Evolutionary conservation across 2,888 invertebrate species (phyloP), one percentile per base, ranked within the genome.

Genomic region (Xestoiulus laeticollis): DNA sequence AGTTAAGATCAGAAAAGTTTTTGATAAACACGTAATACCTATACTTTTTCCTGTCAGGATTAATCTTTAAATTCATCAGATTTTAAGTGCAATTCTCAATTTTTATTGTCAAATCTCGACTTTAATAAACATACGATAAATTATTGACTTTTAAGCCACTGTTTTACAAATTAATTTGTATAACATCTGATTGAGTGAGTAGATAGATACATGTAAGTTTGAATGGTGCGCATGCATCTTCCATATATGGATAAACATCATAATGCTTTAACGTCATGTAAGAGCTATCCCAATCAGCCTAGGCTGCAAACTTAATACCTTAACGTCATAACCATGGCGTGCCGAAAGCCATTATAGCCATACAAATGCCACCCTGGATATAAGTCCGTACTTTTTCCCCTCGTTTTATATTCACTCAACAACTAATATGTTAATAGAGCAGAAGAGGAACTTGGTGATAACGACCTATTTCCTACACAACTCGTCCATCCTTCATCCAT

Each of bases 401-500:
- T 78, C 85, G 43, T 38, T 43, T 85, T 85, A 44, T 33, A 32
- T 85, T 85, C 85, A 85, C 44, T 85, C 44, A 44, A 85, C 43
- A 38, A 44, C 85, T 44, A 85, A 85, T 85, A 85, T 85, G 85
- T 44, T 85, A 85, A 85, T 85, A 44, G 85, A 44, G 38, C 85
- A 5, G 44, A 85, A 85, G 43, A 85, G 85, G 85, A 85, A 85
- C 85, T 85, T 38, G 85, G 85, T 26, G 85, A 85, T 85, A 85
- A 85, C 85, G 85, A 85, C 85, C 38, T 43, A 85, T 85, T 85
- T 85, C 85, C 85, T 44, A n/a, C 44, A 38, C 12, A 38, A 26
- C 85, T 22, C 85, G 33, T 85, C 38, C 85, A 85, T 85, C 85
- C 85, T 85, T 85, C 85, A 85, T 85, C 85, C 85, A 85, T 38